phyloP scores from a whole-genome alignment of 2,888 invertebrate species.

The Torymus aiolomorphi region DNA sequence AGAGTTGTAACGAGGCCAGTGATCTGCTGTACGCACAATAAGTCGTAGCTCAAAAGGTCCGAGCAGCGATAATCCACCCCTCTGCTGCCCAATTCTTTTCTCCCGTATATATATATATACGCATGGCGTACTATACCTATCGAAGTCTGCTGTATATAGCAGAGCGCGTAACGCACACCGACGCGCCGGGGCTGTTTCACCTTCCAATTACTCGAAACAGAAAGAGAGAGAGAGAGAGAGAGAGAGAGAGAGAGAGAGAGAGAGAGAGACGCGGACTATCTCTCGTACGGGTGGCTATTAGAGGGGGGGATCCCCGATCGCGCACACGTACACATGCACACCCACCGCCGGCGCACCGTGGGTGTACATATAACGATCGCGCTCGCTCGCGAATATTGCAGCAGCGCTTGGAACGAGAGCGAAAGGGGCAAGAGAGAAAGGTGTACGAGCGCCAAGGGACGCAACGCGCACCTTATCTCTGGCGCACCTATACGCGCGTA shows the following conservation, averaged over 20 bases:
- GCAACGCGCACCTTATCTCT: slow-evolving; percentile 27
- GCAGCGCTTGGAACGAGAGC: neutral
- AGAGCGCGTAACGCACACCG: too few species aligned
- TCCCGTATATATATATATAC: too few species aligned
- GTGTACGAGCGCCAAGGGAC: slow-evolving; percentile 41
- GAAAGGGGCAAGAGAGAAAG: slow-evolving; percentile 7
- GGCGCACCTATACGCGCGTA: slow-evolving; percentile 13
- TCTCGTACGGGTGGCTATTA: slow-evolving; percentile 21
- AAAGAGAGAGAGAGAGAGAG: slow-evolving; percentile 19
- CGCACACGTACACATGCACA: too few species aligned
- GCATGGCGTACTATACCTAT: too few species aligned
- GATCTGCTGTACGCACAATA: too few species aligned
- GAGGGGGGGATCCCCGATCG: slow-evolving; percentile 29
- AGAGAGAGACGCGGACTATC: slow-evolving; percentile 23
- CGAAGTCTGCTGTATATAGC: too few species aligned
- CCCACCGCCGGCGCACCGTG: too few species aligned
- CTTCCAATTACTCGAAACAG: slow-evolving; percentile 48
- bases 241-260: slow-evolving; percentile 8
- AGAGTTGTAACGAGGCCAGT: too few species aligned
- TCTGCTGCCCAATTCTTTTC: too few species aligned
- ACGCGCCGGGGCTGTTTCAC: slow-evolving; percentile 23
- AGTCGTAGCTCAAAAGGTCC: too few species aligned
- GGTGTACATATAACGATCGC: slow-evolving; percentile 22
- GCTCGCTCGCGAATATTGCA: slow-evolving; percentile 23
- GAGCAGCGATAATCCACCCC: too few species aligned